Conservation (phyloP, 2,113 vertebrate genomes). For the Eira barbara region DNA sequence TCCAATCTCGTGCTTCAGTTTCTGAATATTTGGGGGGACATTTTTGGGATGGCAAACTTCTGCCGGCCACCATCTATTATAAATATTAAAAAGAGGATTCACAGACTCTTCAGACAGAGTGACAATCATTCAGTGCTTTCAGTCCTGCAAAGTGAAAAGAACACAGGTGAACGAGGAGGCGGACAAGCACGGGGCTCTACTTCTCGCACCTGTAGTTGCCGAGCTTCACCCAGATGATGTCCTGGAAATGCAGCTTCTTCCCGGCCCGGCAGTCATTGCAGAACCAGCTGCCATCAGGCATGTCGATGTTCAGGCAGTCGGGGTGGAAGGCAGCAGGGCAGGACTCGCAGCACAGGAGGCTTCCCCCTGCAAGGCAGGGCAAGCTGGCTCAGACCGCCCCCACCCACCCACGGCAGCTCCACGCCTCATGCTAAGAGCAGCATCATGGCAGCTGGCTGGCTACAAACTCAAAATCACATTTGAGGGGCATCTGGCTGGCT, state of each 20-base stretch:
- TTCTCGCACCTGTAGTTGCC: slow-evolving; percentile 94
- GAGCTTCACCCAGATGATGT: slow-evolving; percentile 99
- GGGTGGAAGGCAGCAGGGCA: slow-evolving; percentile 98
- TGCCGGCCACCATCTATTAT: slow-evolving; percentile 98
- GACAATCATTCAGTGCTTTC: neutral
- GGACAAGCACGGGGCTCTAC: neutral
- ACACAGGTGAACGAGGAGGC: slow-evolving; percentile 34
- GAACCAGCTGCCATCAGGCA: slow-evolving; percentile 99
- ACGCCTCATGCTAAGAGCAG: neutral
- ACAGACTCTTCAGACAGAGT: slow-evolving; percentile 71
- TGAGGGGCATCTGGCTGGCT: neutral
- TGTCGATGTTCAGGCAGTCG: slow-evolving; percentile 96
- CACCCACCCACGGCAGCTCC: neutral
- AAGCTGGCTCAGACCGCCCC: neutral
- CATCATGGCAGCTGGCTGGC: neutral
- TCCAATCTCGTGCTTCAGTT: slow-evolving; percentile 97
- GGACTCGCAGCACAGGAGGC: slow-evolving; percentile 96
- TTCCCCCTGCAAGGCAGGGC: slow-evolving; percentile 86
- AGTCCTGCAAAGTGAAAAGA: slow-evolving; percentile 49
- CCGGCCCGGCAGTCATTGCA: slow-evolving; percentile 97
- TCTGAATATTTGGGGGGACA: slow-evolving; percentile 98
- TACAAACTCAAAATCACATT: neutral
- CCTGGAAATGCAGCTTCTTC: slow-evolving; percentile 95
- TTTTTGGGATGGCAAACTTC: slow-evolving; percentile 97
- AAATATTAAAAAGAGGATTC: slow-evolving; percentile 78